Base-by-base conservation (phyloP, 2,797 vertebrate genomes). In the Garrulus glandarius region DNA sequence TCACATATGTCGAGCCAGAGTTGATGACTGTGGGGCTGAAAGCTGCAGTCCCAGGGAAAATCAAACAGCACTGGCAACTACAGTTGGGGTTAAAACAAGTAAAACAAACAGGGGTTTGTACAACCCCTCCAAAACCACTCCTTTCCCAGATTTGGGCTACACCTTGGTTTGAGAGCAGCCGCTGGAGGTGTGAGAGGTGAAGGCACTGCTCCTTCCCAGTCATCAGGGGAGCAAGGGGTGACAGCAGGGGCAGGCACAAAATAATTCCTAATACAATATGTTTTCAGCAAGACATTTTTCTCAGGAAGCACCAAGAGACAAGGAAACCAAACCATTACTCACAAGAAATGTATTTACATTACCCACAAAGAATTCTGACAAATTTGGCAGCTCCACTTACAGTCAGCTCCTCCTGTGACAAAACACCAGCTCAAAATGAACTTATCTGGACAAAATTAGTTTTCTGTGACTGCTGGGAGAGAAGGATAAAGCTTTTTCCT, bases 291-390 rank as follows among this genome's bases (percentile, higher is more conserved):
- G 84, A 63, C 22, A 19, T 78, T 50, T 65, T 69, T 63, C 84
- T 84, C 90, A 90, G 93, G 93, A 97, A 92, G 72, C 61, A 78
- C 21, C 37, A 43, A 89, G 89, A 88, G 87, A 86, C 85, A 44
- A 83, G 89, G 94, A 95, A 94, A 90, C 21, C 8, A 30, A 86
- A 17, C 2, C 11, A 24, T 65, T 86, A 84, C 41, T 90, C 92
- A 94, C 49, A 6, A 67, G 30, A 77, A 80, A 60, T 4, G 9
- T 79, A 92, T 87, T 95, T 93, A 84, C 34, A 16, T 72, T 65
- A 47, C 7, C 36, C 61, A 72, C 64, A 56, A 50, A 57, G 68
- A 53, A 46, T 75, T 67, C 32, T 10, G 80, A 76, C 15, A 4
- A 78, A 53, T 69, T 60, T 68, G 46, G 56, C 57, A 23, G 44